phyloP scores from a whole-genome alignment of 2,113 vertebrate genomes.

The Misgurnus mizolepis region DNA sequence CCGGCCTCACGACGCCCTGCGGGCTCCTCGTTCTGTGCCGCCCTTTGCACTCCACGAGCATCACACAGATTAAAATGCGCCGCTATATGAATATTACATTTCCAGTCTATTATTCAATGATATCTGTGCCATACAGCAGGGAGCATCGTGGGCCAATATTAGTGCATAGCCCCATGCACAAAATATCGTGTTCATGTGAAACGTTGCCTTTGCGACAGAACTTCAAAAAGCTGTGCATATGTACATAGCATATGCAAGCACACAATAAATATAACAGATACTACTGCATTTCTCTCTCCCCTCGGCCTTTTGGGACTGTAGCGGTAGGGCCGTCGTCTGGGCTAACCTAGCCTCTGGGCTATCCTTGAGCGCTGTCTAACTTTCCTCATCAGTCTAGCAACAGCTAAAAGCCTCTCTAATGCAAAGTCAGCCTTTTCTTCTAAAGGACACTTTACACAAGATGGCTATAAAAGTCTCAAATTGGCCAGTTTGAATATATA shows the following conservation, averaged over 20 bases:
- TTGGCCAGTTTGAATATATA: background rate
- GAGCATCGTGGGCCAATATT: background rate
- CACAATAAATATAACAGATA: background rate
- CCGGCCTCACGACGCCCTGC: slow-evolving; percentile 19
- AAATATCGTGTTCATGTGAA: background rate
- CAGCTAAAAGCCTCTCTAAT: background rate
- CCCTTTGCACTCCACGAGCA: slow-evolving; percentile 30
- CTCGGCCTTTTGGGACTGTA: slow-evolving; percentile 7
- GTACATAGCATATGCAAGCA: background rate
- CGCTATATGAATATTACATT: slow-evolving; percentile 31
- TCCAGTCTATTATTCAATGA: slow-evolving; percentile 16
- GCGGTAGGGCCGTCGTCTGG: background rate
- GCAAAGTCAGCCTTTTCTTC: slow-evolving; percentile 12
- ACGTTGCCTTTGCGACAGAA: background rate
- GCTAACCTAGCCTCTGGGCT: slow-evolving; percentile 33
- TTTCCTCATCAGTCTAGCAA: background rate
- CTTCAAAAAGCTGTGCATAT: background rate
- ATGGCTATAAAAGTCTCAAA: background rate
- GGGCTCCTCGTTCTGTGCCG: background rate
- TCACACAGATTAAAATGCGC: slow-evolving; percentile 29
- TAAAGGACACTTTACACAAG: slow-evolving; percentile 17
- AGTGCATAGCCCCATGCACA: slow-evolving; percentile 6
- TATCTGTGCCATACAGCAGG: slow-evolving; percentile 19
- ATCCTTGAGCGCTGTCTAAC: slow-evolving; percentile 26
- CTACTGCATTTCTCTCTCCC: background rate